Evolutionary conservation across 2,113 vertebrate species (phyloP), one percentile per base, ranked within the genome.

Genomic region (Apistogramma diplotaenia): DNA sequence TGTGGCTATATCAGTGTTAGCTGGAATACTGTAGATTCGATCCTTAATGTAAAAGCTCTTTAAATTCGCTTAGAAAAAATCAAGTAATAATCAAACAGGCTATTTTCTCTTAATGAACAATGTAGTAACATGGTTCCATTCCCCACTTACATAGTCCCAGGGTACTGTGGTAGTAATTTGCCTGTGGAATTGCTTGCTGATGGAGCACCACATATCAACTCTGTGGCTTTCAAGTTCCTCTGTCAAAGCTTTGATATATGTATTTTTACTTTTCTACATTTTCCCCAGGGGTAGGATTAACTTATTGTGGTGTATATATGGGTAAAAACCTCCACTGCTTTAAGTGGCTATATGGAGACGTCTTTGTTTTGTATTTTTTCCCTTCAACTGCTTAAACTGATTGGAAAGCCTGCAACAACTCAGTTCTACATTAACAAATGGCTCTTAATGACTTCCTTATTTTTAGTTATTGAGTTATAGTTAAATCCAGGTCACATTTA

Each of bases 381-480:
- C 43, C 62, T 55, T 15, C 40, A 27, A 37, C 53, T 70, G 56
- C 31, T 10, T 78, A 7, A 83, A 77, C 43, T 54, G 53, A 82
- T 79, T 67, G 73, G 76, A 78, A 72, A 58, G 67, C 27, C 74
- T 40, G 76, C 60, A 87, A 81, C 75, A 82, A 73, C 83, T 75
- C 57, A 31, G 53, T 51, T 62, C 73, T 74, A 72, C 75, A 78
- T 86, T 88, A 89, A 89, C 77, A 81, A 86, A 85, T 76, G 70
- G 40, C 75, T 91, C 62, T 78, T 87, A 91, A 91, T 85, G 84
- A 85, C 85, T 80, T 88, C 74, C 86, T 91, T 90, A 89, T 92
- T 93, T 92, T 85, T 90, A 89, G 81, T 93, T 90, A 87, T 92
- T 90, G 81, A 92, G 90, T 92, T 90, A 81, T 87, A 83, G 84